A percentile compares a stretch with the other conserved stretches of the same genome.
Conservation (phyloP, 2,888 invertebrate genomes). For the Griposia aprilina region DNA sequence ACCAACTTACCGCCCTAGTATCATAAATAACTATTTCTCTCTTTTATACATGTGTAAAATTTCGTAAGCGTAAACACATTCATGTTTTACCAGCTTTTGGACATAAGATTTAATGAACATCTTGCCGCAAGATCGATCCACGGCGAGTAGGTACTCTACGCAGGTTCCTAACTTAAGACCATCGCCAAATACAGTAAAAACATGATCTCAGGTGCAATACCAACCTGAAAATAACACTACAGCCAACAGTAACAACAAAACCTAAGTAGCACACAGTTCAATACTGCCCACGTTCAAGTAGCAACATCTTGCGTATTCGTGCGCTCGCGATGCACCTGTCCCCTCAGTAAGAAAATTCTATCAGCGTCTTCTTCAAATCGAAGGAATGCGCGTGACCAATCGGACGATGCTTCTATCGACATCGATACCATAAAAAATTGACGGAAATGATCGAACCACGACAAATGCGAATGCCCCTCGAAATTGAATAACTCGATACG, state of each 20-base stretch:
- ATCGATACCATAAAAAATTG: conserved; percentile 78
- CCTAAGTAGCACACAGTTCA: conserved; percentile 18
- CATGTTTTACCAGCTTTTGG: not conserved
- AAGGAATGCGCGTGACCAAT: conserved; percentile 88
- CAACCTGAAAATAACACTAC: not conserved
- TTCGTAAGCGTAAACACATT: not conserved
- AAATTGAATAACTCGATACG: conserved; percentile 90
- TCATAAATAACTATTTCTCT: no score
- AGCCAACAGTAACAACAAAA: not conserved
- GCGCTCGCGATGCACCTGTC: conserved; percentile 73
- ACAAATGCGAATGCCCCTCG: conserved; percentile 84
- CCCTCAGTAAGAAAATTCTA: conserved; percentile 74
- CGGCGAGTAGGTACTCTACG: not conserved
- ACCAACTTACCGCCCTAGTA: no score
- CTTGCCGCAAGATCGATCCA: no score
- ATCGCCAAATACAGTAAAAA: not conserved
- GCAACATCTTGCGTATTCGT: conserved; percentile 49
- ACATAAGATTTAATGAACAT: not conserved
- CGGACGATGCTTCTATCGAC: conserved; percentile 80
- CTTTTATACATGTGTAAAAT: not conserved
- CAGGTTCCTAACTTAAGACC: not conserved
- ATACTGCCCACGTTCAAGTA: conserved; percentile 29
- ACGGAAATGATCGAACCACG: conserved; percentile 87
- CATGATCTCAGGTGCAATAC: not conserved
- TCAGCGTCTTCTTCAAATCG: conserved; percentile 77